Conservation (phyloP, 2,888 invertebrate species). For the Hofmannophila pseudospretella region DNA sequence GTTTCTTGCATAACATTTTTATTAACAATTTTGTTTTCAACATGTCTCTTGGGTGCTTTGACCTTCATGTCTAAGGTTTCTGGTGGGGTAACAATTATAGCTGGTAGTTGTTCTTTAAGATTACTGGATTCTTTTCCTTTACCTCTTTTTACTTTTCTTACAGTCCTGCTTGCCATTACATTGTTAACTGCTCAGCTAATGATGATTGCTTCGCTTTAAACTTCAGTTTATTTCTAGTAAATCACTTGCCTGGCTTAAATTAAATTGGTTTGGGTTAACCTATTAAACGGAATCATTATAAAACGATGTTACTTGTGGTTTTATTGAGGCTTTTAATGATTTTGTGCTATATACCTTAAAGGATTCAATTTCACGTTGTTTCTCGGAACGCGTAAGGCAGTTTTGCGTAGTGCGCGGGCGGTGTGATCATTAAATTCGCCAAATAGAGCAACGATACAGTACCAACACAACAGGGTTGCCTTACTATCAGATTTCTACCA, state of each 20-base stretch:
- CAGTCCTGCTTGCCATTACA: conserved; percentile 84
- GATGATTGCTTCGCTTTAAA: conserved; percentile 44
- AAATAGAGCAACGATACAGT: conserved; percentile 17
- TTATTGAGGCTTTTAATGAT: conserved; percentile 36
- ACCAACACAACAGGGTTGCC: too few species aligned
- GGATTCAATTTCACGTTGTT: conserved; percentile 8
- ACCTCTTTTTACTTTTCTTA: conserved; percentile 83
- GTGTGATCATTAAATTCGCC: conserved; percentile 25
- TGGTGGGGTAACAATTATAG: conserved; percentile 57
- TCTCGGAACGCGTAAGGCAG: conserved; percentile 2
- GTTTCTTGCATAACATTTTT: conserved; percentile 16
- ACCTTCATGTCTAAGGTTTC: conserved; percentile 57
- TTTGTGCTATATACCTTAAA: neutral
- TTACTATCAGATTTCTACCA: too few species aligned
- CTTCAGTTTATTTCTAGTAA: neutral
- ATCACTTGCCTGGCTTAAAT: neutral
- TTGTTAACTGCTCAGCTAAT: conserved; percentile 54
- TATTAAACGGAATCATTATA: conserved; percentile 7
- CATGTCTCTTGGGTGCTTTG: conserved; percentile 37
- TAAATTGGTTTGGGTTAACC: conserved; percentile 12
- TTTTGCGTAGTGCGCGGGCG: conserved; percentile 26
- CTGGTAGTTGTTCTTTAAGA: conserved; percentile 40
- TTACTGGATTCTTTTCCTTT: conserved; percentile 57
- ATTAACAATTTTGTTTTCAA: conserved; percentile 28
- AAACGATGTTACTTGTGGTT: conserved; percentile 17